Evolutionary conservation across 2,797 vertebrate genomes (phyloP).

Genomic region (Sciaenops ocellatus): DNA sequence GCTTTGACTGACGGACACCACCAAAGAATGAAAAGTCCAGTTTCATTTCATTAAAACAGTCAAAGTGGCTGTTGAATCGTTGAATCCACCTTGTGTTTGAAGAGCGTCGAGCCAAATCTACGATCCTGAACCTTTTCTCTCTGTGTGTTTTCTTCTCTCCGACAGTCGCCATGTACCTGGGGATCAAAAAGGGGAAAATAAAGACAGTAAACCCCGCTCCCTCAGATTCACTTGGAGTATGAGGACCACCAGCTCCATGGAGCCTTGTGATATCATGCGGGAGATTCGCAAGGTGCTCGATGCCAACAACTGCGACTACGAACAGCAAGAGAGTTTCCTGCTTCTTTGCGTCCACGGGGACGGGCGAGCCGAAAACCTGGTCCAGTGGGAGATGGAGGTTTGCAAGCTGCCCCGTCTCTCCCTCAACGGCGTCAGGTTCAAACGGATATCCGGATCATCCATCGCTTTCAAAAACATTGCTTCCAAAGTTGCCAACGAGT

Average conservation of each 20-base stretch:
- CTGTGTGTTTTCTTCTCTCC: constrained; percentile 80
- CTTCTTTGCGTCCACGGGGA: constrained; percentile 96
- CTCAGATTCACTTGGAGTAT: constrained; percentile 97
- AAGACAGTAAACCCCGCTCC: constrained; percentile 93
- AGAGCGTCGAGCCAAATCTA: background rate
- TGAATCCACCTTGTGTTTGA: background rate
- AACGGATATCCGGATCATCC: constrained; percentile 96
- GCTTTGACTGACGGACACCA: constrained; percentile 3
- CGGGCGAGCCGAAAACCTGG: constrained; percentile 91
- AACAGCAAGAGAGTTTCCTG: constrained; percentile 96
- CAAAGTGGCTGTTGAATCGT: constrained; percentile 16
- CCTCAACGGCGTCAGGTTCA: constrained; percentile 96
- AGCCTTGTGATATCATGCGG: constrained; percentile 96
- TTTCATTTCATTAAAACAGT: background rate
- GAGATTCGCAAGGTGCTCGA: constrained; percentile 97
- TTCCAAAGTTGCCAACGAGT: constrained; percentile 97
- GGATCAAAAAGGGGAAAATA: constrained; percentile 95
- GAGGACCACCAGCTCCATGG: constrained; percentile 98
- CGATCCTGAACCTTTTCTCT: background rate
- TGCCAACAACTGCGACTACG: constrained; percentile 96
- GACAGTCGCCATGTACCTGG: constrained; percentile 94
- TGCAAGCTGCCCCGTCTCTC: constrained; percentile 97
- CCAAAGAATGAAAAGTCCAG: background rate
- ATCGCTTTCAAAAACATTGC: constrained; percentile 99
- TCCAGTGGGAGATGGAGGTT: constrained; percentile 99